These are phyloP conservation scores for Darevskia nairensis DNA, from an alignment of 2,797 vertebrate genomes.

Conservation along the genomic window DNA sequence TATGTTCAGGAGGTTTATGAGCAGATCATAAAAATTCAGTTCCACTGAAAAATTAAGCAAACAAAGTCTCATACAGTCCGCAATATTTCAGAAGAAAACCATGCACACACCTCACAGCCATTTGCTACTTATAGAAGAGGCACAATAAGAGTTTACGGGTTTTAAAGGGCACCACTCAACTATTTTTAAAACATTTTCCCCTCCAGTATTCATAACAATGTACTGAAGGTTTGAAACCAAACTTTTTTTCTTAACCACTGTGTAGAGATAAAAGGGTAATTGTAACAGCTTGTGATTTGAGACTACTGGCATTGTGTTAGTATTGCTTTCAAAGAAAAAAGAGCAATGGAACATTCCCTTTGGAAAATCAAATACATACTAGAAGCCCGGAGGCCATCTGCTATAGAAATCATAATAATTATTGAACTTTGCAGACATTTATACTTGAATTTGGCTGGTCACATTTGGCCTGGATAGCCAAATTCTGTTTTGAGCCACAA, in stretches of 20 bases:
- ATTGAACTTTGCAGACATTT: constrained; percentile 45
- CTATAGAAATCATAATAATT: constrained; percentile 52
- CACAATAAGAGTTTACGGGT: constrained; percentile 65
- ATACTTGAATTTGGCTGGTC: constrained; percentile 35
- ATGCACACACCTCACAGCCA: constrained; percentile 59
- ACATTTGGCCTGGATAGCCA: neutral
- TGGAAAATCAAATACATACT: constrained; percentile 44
- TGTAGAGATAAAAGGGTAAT: constrained; percentile 53
- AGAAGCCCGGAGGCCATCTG: constrained; percentile 12
- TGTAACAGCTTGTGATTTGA: constrained; percentile 49
- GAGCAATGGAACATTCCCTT: constrained; percentile 42
- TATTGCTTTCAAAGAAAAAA: constrained; percentile 64
- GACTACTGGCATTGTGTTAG: constrained; percentile 45
- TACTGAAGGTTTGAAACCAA: constrained; percentile 60
- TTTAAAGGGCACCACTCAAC: constrained; percentile 70
- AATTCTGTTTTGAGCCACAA: constrained; percentile 30
- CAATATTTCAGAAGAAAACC: constrained; percentile 63
- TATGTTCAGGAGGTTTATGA: constrained; percentile 77
- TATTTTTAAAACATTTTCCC: constrained; percentile 68
- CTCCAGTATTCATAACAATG: constrained; percentile 62
- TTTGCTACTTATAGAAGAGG: constrained; percentile 69
- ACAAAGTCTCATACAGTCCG: constrained; percentile 74
- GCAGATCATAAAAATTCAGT: constrained; percentile 76
- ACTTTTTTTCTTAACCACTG: constrained; percentile 56
- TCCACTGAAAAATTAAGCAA: constrained; percentile 79